A percentile compares a stretch with the other conserved stretches of the same genome.
These are phyloP conservation scores for Pristionchus exspectatus DNA, from an alignment of 2,888 invertebrate genomes.

Conservation along the genomic window DNA sequence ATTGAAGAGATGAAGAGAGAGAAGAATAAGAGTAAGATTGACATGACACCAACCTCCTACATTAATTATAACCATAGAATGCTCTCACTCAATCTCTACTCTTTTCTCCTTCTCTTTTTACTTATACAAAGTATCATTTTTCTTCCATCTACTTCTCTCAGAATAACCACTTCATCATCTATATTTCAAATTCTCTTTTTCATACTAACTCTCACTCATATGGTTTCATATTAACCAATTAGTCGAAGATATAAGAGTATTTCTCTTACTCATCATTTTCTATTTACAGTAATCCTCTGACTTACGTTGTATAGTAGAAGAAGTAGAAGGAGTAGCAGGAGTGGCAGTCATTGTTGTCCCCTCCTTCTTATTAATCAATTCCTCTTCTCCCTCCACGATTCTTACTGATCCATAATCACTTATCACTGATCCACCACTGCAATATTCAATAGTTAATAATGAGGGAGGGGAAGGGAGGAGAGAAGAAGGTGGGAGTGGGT, in stretches of 20 bases:
- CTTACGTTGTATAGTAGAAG: not conserved
- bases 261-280: not conserved
- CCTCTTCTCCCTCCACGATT: not conserved
- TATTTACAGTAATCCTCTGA: not conserved
- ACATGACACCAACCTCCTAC: not conserved
- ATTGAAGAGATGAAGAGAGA: not conserved
- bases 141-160: not conserved
- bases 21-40: not conserved
- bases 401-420: slow-evolving; percentile 16
- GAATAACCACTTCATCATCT: not conserved
- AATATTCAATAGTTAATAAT: not conserved
- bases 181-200: not conserved
- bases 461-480: no score
- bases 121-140: not conserved
- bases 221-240: not conserved
- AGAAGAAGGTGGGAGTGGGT: no score
- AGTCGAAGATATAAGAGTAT: not conserved
- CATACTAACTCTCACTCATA: not conserved
- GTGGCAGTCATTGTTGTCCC: not conserved
- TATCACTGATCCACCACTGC: not conserved
- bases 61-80: slow-evolving; percentile 5
- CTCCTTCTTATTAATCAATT: not conserved
- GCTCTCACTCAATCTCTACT: not conserved
- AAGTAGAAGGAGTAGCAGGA: not conserved
- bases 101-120: not conserved